Percentiles rank a stretch among this genome's conserved stretches.
These are phyloP conservation scores for Nematostella vectensis DNA, from an alignment of 92 coral and sea anemone genomes.

Conservation along the genomic window DNA sequence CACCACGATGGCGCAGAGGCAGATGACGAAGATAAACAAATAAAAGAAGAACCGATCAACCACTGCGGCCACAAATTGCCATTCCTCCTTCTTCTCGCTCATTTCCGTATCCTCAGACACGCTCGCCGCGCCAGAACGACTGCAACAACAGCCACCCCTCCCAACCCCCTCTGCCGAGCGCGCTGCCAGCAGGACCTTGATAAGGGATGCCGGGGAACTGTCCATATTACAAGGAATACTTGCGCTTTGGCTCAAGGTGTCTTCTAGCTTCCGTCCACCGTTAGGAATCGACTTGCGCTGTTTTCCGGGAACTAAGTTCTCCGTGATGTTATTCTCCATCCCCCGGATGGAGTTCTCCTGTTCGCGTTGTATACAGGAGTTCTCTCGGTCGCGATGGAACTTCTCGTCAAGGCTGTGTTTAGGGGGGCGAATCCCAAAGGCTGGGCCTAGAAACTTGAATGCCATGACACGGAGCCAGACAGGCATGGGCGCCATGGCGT, in stretches of 20 bases:
- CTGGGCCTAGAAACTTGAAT: slow-evolving; percentile 54
- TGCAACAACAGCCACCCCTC: slow-evolving; percentile 8
- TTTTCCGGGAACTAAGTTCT: too few relatives aligned
- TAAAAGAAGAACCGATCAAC: slow-evolving; percentile 71
- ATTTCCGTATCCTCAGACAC: slow-evolving; percentile 26
- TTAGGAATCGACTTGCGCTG: slow-evolving; percentile 9
- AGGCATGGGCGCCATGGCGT: slow-evolving; percentile 42
- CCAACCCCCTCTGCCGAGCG: slow-evolving; percentile 6
- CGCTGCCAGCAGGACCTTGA: slow-evolving; percentile 18
- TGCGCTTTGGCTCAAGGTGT: slow-evolving; percentile 15
- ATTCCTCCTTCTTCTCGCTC: slow-evolving; percentile 45
- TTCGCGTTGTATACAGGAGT: slow-evolving; percentile 8
- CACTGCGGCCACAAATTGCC: slow-evolving; percentile 86
- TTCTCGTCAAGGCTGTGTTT: slow-evolving; percentile 3
- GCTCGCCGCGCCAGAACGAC: slow-evolving; percentile 18
- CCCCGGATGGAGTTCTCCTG: slow-evolving; percentile 1
- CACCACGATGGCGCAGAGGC: slow-evolving; percentile 49
- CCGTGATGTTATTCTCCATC: slow-evolving; percentile 8
- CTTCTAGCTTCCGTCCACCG: slow-evolving; percentile 12
- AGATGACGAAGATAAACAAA: slow-evolving; percentile 43
- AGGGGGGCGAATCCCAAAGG: slow-evolving; percentile 43
- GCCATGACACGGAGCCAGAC: slow-evolving; percentile 48
- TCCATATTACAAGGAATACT: slow-evolving; percentile 21
- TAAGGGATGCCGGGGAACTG: slow-evolving; percentile 11
- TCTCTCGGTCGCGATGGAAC: slow-evolving; percentile 2